Conservation (phyloP, 2,888 invertebrate genomes). For the Phortica okadai region DNA sequence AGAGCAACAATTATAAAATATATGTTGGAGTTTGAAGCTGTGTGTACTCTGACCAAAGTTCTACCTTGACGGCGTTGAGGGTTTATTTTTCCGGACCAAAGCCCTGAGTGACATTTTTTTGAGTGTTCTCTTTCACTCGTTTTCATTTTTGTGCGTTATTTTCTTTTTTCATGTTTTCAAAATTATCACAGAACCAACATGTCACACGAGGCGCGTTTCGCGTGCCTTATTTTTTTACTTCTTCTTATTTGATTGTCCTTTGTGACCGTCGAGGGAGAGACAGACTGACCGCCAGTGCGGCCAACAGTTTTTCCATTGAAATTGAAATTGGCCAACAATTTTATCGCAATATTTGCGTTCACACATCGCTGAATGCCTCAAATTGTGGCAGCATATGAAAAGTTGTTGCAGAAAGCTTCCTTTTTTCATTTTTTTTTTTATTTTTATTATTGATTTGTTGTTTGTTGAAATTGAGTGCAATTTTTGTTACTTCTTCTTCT, state of each 20-base stretch:
- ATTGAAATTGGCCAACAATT: slow-evolving; percentile 73
- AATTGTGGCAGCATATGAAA: slow-evolving; percentile 55
- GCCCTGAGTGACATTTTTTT: too few relatives aligned
- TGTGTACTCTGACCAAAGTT: too few relatives aligned
- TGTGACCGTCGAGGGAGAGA: too few relatives aligned
- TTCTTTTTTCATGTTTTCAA: slow-evolving; percentile 8
- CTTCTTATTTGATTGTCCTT: not conserved
- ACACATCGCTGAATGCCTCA: slow-evolving; percentile 73
- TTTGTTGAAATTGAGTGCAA: not conserved
- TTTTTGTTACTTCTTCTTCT: not conserved
- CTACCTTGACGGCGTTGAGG: too few relatives aligned
- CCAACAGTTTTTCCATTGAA: slow-evolving; percentile 52
- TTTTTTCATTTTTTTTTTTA: not conserved
- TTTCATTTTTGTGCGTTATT: slow-evolving; percentile 21
- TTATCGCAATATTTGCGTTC: slow-evolving; percentile 75
- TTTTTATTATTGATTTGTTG: not conserved
- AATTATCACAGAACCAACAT: too few relatives aligned
- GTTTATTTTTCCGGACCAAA: too few relatives aligned
- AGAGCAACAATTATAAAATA: too few relatives aligned
- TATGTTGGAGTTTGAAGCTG: too few relatives aligned
- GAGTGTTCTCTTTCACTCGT: not conserved
- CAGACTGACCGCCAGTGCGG: too few relatives aligned
- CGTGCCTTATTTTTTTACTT: not conserved
- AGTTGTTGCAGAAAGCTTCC: slow-evolving; percentile 9
- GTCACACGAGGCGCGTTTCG: too few relatives aligned